Evolutionary conservation across 2,113 vertebrate genomes (phyloP).

Genomic region (Peromyscus leucopus): DNA sequence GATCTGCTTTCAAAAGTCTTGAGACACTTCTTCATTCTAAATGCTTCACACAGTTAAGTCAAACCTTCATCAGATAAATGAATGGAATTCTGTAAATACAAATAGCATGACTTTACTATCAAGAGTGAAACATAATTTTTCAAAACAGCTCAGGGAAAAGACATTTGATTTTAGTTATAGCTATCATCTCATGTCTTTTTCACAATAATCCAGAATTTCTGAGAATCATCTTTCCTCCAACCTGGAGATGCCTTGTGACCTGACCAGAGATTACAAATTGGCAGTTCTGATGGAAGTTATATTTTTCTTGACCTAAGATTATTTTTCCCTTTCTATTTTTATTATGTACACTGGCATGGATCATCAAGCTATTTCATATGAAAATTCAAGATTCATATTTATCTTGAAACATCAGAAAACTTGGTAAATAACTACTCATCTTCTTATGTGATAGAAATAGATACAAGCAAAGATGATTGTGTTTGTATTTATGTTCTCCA

Average conservation of each 20-base stretch:
- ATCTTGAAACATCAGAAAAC: background rate
- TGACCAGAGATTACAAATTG: background rate
- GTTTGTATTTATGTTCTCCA: background rate
- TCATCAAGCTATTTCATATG: background rate
- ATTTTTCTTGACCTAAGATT: background rate
- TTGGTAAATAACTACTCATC: background rate
- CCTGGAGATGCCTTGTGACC: background rate
- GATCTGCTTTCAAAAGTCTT: background rate
- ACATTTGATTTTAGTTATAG: background rate
- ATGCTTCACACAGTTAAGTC: background rate
- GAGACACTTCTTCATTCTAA: background rate
- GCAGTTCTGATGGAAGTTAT: background rate
- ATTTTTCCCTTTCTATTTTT: background rate
- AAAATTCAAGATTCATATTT: background rate
- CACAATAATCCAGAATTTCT: background rate
- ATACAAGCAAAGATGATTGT: background rate
- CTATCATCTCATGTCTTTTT: background rate
- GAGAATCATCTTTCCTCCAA: background rate
- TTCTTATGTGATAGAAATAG: background rate
- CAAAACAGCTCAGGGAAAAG: background rate
- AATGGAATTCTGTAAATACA: background rate
- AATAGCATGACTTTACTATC: background rate
- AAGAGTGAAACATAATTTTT: background rate
- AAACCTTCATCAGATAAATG: background rate
- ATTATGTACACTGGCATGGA: background rate